Evolutionary conservation across 2,113 vertebrate genomes (phyloP), one percentile per base, ranked within the genome.

Genomic region (Neoarius graeffei): DNA sequence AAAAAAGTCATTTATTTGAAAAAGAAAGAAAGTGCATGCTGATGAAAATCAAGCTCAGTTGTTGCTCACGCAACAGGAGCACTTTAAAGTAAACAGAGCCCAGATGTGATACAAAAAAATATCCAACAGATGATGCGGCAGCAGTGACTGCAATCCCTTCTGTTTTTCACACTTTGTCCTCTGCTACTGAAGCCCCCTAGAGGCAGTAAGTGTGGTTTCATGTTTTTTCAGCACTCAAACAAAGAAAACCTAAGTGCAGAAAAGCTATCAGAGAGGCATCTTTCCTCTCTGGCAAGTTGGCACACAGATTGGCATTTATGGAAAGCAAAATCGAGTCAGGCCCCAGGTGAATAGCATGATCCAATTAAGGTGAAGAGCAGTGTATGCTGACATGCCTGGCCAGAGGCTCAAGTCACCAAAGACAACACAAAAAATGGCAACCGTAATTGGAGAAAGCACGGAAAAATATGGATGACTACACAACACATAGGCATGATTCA

Each of bases 361-460:
- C 93, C 94, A 94, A 95, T 95, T 94, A 94, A 89, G 85, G 87
- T 81, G 90, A 91, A 92, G 84, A 89, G 74, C 88, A 84, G 90
- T 88, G 90, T 90, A 92, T 85, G 90, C 93, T 92, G 88, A 92
- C 92, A 91, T 84, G 87, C 86, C 89, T 62, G 1, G 85, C 88
- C 85, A 90, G 85, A 81, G 89, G 66, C 84, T 86, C 85, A 90
- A 23, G 54, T 62, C 35, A 60, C 42, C 48, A 66, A 87, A 81
- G 85, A 69, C 77, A 89, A 83, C 88, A 89, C 54, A 85, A 52
- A 86, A 81, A 81, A 85, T 73, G 90, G 59, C 77, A 81, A 57
- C 64, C 11, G 20, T 81, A 86, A 81, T 81, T 86, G 77, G 52
- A 67, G 23, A 80, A 42, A 59, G 52, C 50, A n/a, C 2, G 4